Conservation (phyloP, 1,140 invertebrate species). For the Heliconius congener region DNA sequence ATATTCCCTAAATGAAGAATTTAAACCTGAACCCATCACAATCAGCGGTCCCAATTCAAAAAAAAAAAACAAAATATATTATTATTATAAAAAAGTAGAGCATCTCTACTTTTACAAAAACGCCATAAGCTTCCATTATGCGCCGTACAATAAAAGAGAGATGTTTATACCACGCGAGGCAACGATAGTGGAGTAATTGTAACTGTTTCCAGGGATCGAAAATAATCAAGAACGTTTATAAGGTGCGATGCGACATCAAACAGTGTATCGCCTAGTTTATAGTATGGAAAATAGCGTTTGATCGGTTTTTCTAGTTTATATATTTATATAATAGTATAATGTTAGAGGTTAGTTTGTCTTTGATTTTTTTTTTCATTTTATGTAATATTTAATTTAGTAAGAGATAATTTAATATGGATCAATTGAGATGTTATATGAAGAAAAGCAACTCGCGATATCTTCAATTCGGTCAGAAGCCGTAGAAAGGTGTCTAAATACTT, state of each 20-base stretch:
- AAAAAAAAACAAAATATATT: too few relatives aligned
- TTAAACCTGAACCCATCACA: too few relatives aligned
- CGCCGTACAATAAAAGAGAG: conserved; percentile 60
- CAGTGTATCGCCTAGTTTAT: conserved; percentile 46
- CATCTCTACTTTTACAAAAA: not conserved
- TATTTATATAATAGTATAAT: conserved; percentile 1
- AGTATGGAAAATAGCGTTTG: conserved; percentile 25
- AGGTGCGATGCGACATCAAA: conserved; percentile 66
- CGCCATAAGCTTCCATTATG: not conserved
- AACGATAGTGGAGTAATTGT: conserved; percentile 68
- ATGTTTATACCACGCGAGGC: conserved; percentile 56
- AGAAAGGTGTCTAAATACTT: too few relatives aligned
- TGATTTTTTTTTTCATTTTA: not conserved
- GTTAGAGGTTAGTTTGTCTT: not conserved
- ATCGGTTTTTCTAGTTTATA: conserved; percentile 12
- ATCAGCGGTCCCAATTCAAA: too few relatives aligned
- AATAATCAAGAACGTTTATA: conserved; percentile 67
- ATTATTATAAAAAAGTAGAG: not conserved
- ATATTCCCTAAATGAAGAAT: too few relatives aligned
- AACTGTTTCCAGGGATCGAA: conserved; percentile 67
- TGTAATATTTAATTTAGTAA: too few relatives aligned
- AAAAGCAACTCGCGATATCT: too few relatives aligned
- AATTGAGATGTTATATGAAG: too few relatives aligned
- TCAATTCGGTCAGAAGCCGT: too few relatives aligned
- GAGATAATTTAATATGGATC: too few relatives aligned